A percentile compares a stretch with the other conserved stretches of the same genome.
phyloP scores from a whole-genome alignment of 1,140 invertebrate genomes.

The Drosophila sechellia region DNA sequence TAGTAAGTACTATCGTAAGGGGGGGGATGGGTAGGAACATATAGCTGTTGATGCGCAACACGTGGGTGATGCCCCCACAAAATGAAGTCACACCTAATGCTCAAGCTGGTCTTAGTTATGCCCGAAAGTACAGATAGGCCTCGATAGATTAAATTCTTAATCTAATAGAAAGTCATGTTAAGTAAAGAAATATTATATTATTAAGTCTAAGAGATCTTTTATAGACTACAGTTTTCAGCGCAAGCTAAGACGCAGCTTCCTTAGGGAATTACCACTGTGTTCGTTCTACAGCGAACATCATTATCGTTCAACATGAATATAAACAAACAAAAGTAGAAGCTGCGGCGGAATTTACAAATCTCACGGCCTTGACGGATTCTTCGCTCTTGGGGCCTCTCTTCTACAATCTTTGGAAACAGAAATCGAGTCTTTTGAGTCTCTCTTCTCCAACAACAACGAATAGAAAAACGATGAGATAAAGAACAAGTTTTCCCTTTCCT shows the following conservation, averaged over 20 bases:
- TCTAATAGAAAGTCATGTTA: too few species aligned
- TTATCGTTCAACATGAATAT: constrained; percentile 61
- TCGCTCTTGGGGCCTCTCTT: constrained; percentile 12
- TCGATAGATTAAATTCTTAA: not conserved
- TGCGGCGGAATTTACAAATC: constrained; percentile 51
- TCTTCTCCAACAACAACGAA: not conserved
- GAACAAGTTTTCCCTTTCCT: constrained; percentile 33
- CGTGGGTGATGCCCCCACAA: constrained; percentile 28
- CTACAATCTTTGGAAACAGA: not conserved
- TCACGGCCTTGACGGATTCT: constrained; percentile 55
- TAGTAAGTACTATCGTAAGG: constrained; percentile 28
- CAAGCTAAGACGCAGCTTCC: not conserved
- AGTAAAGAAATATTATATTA: too few species aligned
- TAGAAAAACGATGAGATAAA: constrained; percentile 9
- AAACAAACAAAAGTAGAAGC: constrained; percentile 69
- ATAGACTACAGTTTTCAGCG: not conserved
- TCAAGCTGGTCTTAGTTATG: constrained; percentile 10
- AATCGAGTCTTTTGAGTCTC: not conserved
- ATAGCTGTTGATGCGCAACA: constrained; percentile 3
- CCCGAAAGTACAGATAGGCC: constrained; percentile 8
- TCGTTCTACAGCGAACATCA: constrained; percentile 20
- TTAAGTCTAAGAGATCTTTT: not conserved
- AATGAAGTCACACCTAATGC: constrained; percentile 24
- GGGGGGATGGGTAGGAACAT: not conserved
- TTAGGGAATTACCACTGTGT: constrained; percentile 27